Evolutionary conservation across 2,888 invertebrate genomes (phyloP), one percentile per base, ranked within the genome.

Genomic region (Encarsia formosa): DNA sequence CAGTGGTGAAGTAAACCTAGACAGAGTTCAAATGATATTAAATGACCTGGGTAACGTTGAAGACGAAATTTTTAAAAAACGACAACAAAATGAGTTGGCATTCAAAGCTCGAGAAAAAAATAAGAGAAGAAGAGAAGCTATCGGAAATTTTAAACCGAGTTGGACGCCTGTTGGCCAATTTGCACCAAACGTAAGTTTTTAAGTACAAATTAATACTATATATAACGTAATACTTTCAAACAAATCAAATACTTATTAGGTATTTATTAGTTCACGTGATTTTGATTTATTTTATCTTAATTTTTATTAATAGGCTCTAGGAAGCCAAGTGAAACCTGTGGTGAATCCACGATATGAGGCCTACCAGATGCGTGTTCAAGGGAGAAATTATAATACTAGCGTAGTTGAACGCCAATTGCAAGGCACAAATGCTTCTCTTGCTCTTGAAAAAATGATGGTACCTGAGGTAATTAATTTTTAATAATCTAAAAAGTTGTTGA

Each of bases 1-100:
- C 68, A 93, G 91, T 32, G 99, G 99, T 0, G 87, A 92, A 62
- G 96, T 98, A 11, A 87, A 93, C 71, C 79, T 98, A 53, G 88
- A 90, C 63, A 81, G 97, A 37, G 97, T 98, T 6, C 97, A 99
- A 76, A 78, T 96, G 62, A 97, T 99, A 48, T 86, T 99, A 87
- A 83, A 85, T 23, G 93, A 97, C 69, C 79, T 99, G 41, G 99
- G 98, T 0, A 84, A 87, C 70, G 87, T 86, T 24, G 99, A 99
- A 74, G 98, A 99, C 78, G 90, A 94, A 77, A 99, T 99, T 69
- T 99, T 99, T 76, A 90, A 90, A 71, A 86, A 87, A 43, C 78
- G 99, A 19, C 93, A 97, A 73, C 82, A 88, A 66, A 88, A 85
- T 63, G 96, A 97, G 70, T 70, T 89, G 54, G 81, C 83, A 63